Percentiles rank a stretch among this genome's conserved stretches.
phyloP scores from a whole-genome alignment of 1,140 invertebrate genomes.

The Nylanderia fulva region DNA sequence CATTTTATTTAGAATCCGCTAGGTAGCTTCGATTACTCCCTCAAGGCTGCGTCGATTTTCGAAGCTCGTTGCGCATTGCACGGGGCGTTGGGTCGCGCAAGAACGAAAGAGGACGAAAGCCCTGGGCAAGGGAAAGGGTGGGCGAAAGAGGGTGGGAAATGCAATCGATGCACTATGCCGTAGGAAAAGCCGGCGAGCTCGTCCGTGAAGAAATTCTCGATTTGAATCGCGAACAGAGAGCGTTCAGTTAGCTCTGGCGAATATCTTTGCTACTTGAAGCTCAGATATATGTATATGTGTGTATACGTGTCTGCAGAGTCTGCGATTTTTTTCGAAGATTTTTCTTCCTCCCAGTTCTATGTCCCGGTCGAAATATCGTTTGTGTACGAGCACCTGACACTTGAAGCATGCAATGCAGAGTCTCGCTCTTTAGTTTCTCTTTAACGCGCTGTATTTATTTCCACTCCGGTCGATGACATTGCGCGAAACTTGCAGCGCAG shows the following conservation, averaged over 20 bases:
- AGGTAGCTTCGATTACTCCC: conserved; percentile 39
- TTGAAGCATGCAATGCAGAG: background rate
- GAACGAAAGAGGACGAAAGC: conserved; percentile 3
- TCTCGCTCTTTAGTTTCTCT: background rate
- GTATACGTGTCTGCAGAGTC: no score
- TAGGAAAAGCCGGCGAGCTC: conserved; percentile 10
- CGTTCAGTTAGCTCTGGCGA: conserved; percentile 1
- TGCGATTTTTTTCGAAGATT: no score
- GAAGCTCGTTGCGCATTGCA: conserved; percentile 56
- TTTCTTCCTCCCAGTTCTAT: no score
- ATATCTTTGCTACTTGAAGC: background rate
- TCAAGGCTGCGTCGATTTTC: conserved; percentile 44
- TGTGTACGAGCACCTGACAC: no score
- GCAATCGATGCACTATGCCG: conserved; percentile 40
- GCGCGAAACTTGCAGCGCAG: background rate
- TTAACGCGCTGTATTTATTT: conserved; percentile 9
- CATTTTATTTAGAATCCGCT: conserved; percentile 48
- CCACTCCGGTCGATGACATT: background rate
- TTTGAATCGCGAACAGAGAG: conserved; percentile 8
- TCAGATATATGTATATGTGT: background rate
- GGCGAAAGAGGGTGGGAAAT: background rate
- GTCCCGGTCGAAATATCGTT: no score
- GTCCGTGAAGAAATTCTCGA: conserved; percentile 31
- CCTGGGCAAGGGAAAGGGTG: background rate
- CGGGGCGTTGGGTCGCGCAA: conserved; percentile 20